Base-by-base conservation (phyloP, 2,113 vertebrate genomes). In the Oceanodroma tethys region DNA sequence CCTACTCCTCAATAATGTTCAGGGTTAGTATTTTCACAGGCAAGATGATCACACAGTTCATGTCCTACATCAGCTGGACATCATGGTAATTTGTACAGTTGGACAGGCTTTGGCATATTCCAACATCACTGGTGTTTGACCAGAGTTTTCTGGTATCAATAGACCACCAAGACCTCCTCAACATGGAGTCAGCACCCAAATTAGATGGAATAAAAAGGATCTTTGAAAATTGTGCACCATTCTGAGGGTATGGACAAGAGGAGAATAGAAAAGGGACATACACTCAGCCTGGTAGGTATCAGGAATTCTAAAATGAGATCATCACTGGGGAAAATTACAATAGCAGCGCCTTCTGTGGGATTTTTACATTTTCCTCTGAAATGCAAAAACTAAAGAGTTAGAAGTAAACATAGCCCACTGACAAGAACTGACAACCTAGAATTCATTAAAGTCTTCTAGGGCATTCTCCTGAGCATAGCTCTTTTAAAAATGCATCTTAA, bases 371-470 rank as follows among this genome's bases (percentile, higher is more conserved):
- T 92, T 86, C 38, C 25, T 83, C 67, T 43, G 38, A 94, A 91
- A 86, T 30, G 84, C 22, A 94, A 78, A 78, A 93, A 81, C 48
- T 73, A 68, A 58, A 68, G 18, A 82, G 42, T 52, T 89, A 32
- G 93, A 93, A 90, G 70, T 85, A 91, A 96, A 90, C 60, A 72
- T 6, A 81, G 16, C 18, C 47, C 40, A 85, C 55, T 90, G 88
- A 75, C 88, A 86, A 90, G 79, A 92, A 88, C 60, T 82, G 91
- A 93, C 87, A 90, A 72, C 65, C 66, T 16, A 55, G 70, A 93
- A 91, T 90, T 81, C 88, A 85, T 81, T 91, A 43, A 58, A 79
- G 40, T 63, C 40, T 84, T 89, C 74, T 34, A 71, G 55, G 72
- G 53, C 43, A 65, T 86, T 94, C 78, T 93, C 85, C 53, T 94